These are phyloP conservation scores for Isurus oxyrinchus DNA, from an alignment of 2,113 vertebrate genomes.

Conservation along the genomic window DNA sequence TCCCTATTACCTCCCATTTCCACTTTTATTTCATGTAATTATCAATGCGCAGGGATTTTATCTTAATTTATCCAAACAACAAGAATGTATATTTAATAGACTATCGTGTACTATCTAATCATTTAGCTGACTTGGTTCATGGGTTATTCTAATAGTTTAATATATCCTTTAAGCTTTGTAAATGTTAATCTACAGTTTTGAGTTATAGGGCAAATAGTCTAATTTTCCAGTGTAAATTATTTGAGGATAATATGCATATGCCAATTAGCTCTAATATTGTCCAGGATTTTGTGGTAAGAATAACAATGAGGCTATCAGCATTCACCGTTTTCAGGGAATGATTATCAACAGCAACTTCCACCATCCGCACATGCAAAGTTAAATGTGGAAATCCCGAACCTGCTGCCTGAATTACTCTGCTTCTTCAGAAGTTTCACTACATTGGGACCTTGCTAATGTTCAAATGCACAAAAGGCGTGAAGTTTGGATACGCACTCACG, in stretches of 20 bases:
- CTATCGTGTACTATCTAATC: neutral
- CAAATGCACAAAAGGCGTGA: neutral
- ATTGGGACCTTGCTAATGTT: neutral
- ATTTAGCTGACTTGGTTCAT: neutral
- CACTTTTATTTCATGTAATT: neutral
- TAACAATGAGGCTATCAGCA: neutral
- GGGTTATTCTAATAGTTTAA: neutral
- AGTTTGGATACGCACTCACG: neutral
- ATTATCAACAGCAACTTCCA: neutral
- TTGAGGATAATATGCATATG: neutral
- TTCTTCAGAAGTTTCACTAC: neutral
- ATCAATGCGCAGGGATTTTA: neutral
- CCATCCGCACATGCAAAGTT: neutral
- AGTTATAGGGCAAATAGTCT: neutral
- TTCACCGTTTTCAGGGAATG: neutral
- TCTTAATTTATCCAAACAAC: neutral
- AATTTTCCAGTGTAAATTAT: neutral
- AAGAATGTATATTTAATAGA: neutral
- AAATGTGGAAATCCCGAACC: neutral
- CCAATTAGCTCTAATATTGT: neutral
- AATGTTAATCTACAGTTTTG: neutral
- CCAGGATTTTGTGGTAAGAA: neutral
- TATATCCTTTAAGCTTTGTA: neutral
- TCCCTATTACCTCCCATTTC: neutral
- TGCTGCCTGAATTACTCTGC: neutral